Evolutionary conservation across 2,113 vertebrate species (phyloP).

Genomic region (Scatophagus argus): DNA sequence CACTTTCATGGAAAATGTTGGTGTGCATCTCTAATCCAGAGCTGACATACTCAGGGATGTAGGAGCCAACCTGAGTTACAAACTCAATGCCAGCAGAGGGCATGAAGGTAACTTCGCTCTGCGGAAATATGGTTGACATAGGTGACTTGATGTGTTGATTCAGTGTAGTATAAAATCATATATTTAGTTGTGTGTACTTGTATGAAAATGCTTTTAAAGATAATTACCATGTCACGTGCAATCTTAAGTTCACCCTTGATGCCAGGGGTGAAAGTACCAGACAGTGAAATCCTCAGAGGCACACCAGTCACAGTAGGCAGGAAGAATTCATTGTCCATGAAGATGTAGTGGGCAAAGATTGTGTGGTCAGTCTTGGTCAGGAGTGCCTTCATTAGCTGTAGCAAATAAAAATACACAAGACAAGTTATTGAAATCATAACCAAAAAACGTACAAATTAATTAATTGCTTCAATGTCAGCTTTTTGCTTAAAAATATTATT

Average conservation of each 20-base stretch:
- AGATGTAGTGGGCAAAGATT: slow-evolving; percentile 94
- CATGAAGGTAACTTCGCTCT: slow-evolving; percentile 87
- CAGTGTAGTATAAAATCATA: neutral
- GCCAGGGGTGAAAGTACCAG: slow-evolving; percentile 90
- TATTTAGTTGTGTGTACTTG: neutral
- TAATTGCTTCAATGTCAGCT: neutral
- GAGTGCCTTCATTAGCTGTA: slow-evolving; percentile 81
- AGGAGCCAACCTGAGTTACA: slow-evolving; percentile 87
- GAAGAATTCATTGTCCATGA: slow-evolving; percentile 95
- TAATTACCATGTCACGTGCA: slow-evolving; percentile 83
- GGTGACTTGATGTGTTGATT: neutral
- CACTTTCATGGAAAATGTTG: slow-evolving; percentile 91
- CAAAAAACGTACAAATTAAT: neutral
- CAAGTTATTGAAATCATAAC: neutral
- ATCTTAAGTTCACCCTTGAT: slow-evolving; percentile 86
- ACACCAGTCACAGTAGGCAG: slow-evolving; percentile 91
- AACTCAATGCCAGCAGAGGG: slow-evolving; percentile 92
- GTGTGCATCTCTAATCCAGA: slow-evolving; percentile 90
- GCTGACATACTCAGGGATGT: slow-evolving; percentile 88
- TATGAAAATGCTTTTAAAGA: neutral
- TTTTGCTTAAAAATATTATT: neutral
- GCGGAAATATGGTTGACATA: slow-evolving; percentile 27
- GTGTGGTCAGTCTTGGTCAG: slow-evolving; percentile 84
- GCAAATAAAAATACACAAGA: slow-evolving; percentile 14
- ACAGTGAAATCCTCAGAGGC: slow-evolving; percentile 90